Conservation (phyloP, 2,113 vertebrate genomes). For the Polypterus senegalus region DNA sequence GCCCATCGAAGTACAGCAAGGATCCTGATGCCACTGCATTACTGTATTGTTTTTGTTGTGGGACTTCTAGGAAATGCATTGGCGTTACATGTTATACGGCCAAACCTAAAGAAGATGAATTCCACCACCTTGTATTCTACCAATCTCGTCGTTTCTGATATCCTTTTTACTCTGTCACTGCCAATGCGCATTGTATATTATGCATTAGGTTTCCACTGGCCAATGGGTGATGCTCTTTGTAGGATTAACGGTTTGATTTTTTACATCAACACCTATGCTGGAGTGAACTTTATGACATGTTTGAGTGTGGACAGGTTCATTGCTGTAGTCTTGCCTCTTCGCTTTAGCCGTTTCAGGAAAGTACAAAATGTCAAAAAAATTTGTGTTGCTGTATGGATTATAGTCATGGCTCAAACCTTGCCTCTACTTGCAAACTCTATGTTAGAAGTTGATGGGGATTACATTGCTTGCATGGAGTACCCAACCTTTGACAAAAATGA, state of each 20-base stretch:
- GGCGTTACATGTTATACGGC: conserved; percentile 73
- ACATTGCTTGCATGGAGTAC: conserved; percentile 88
- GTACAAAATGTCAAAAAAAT: conserved; percentile 66
- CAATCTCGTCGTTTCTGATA: conserved; percentile 84
- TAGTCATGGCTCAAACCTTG: conserved; percentile 79
- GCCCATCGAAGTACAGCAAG: conserved; percentile 59
- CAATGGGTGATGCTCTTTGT: conserved; percentile 61
- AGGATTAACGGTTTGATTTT: conserved; percentile 67
- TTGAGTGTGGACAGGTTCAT: conserved; percentile 87
- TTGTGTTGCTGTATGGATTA: conserved; percentile 67
- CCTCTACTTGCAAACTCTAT: conserved; percentile 64
- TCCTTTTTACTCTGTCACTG: conserved; percentile 72
- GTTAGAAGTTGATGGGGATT: conserved; percentile 45
- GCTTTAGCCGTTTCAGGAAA: conserved; percentile 63
- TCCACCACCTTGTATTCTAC: conserved; percentile 91
- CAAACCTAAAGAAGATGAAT: conserved; percentile 88
- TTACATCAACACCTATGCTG: conserved; percentile 88
- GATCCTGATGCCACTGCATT: conserved; percentile 67
- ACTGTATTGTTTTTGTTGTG: conserved; percentile 59
- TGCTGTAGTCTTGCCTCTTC: conserved; percentile 77
- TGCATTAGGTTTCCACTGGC: conserved; percentile 77
- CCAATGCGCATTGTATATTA: conserved; percentile 80
- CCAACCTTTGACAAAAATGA: conserved; percentile 72
- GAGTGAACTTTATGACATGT: conserved; percentile 95
- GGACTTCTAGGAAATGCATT: conserved; percentile 74